These are phyloP conservation scores for Holacanthella duospinosa DNA, from an alignment of 2,888 invertebrate species.

Conservation along the genomic window DNA sequence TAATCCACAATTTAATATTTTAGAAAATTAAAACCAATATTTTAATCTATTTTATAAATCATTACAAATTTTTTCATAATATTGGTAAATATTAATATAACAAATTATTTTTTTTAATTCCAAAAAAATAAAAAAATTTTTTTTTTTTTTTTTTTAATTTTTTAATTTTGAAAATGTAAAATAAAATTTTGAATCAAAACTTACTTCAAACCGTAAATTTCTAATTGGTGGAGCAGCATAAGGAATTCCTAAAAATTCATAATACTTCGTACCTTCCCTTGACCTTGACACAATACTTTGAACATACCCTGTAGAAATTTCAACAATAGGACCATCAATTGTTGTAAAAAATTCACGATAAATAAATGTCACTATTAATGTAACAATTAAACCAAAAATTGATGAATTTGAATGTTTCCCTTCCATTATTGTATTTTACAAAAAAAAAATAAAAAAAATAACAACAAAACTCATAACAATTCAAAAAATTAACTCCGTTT, in stretches of 20 bases:
- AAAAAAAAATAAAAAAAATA: too few relatives aligned
- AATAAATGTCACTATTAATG: background rate
- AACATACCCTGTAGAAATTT: constrained; percentile 12
- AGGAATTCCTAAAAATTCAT: constrained; percentile 21
- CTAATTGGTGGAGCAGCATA: constrained; percentile 24
- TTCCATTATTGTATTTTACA: background rate
- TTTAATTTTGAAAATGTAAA: background rate
- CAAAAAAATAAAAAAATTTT: background rate
- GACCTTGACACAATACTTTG: constrained; percentile 20
- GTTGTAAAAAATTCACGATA: constrained; percentile 7
- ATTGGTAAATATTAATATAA: too few relatives aligned
- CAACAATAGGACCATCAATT: constrained; percentile 6
- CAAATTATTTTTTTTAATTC: background rate
- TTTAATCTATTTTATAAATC: too few relatives aligned
- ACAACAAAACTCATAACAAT: too few relatives aligned
- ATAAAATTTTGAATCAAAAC: background rate
- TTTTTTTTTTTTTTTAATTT: background rate
- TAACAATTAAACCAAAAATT: background rate
- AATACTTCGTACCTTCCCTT: constrained; percentile 19
- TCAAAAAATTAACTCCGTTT: too few relatives aligned
- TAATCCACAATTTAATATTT: too few relatives aligned
- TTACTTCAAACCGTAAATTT: constrained; percentile 22
- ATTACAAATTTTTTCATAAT: too few relatives aligned
- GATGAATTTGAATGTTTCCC: background rate
- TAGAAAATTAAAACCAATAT: too few relatives aligned